Percentiles rank a stretch among this genome's conserved stretches.
Conservation (phyloP, 2,888 invertebrate genomes). For the Agonopterix subpropinquella region DNA sequence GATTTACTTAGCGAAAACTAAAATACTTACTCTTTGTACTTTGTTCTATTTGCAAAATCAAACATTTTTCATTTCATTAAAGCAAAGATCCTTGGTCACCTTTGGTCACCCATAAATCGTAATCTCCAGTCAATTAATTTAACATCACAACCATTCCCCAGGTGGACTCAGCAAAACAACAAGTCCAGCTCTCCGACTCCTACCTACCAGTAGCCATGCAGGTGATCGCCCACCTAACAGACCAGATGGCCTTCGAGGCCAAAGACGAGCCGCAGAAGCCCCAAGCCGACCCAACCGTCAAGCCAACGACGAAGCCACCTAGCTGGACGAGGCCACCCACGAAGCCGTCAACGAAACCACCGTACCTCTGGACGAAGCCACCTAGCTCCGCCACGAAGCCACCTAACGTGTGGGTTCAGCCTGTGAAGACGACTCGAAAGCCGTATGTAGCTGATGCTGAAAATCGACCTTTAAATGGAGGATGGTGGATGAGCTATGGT, state of each 20-base stretch:
- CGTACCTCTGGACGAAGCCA: constrained; percentile 29
- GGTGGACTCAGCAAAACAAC: constrained; percentile 56
- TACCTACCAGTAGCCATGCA: constrained; percentile 82
- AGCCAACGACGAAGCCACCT: constrained; percentile 25
- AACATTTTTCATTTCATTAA: too few species aligned
- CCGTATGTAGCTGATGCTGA: constrained; percentile 7
- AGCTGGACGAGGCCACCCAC: constrained; percentile 9
- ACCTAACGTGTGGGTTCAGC: constrained; percentile 2
- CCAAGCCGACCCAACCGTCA: constrained; percentile 32
- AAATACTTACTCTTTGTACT: too few species aligned
- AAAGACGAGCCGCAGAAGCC: constrained; percentile 45
- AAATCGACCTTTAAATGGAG: constrained; percentile 3
- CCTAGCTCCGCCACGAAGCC: not conserved
- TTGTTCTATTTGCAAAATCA: not conserved
- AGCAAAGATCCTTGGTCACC: not conserved
- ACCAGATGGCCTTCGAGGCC: constrained; percentile 76
- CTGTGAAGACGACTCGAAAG: constrained; percentile 9
- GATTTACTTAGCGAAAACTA: too few species aligned
- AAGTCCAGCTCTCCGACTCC: constrained; percentile 74
- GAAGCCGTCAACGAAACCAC: constrained; percentile 8
- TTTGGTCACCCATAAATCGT: too few species aligned
- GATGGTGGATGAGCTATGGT: constrained; percentile 40
- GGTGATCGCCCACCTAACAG: constrained; percentile 77
- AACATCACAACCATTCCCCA: constrained; percentile 18
- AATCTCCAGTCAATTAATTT: not conserved